Base-by-base conservation (phyloP, 2,888 invertebrate genomes). In the Agrochola macilenta region DNA sequence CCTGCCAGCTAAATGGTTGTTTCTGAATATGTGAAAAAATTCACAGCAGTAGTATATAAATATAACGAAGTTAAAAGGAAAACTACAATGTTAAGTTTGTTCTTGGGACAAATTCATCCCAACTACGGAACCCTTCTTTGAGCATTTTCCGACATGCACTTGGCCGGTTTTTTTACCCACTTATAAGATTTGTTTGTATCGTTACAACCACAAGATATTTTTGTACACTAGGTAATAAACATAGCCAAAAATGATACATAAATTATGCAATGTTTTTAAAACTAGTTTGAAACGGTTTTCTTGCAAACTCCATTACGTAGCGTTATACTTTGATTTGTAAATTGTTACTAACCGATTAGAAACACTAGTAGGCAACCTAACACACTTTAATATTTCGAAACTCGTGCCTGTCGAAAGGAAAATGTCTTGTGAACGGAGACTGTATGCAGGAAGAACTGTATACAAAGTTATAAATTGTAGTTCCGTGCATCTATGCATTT, bases 261-360 rank as follows among this genome's bases (percentile, higher is more conserved):
- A 35, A 83, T 83, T 74, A 75, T 78, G 65, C 77, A 81, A 81
- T 78, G 69, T 84, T 73, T 82, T 78, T 64, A 73, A 75, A 84
- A 84, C 78, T 66, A 63, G 66, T 78, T 74, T 65, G 69, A 72
- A 74, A 80, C 60, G 57, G 71, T 83, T 84, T 75, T 64, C 72
- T 78, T 64, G 52, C 58, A 64, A 78, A 81, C 46, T 74, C 46
- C 52, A 83, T 83, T 72, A 75, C 58, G 73, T 73, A 61, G 35
- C 54, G 78, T 84, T 78, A 78, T 81, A 78, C 74, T 75, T 83
- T 75, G 78, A 78, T 74, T 83, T 78, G 63, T 70, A 70, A 83
- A 81, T 81, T 83, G 69, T 81, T 83, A 70, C 66, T 57, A 75
- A 58, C 5, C 5, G 60, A 81, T 83, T 75, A 49, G 61, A 81